Evolutionary conservation across 2,888 invertebrate species (phyloP), one percentile per base, ranked within the genome.

Genomic region (Anodontia alba): DNA sequence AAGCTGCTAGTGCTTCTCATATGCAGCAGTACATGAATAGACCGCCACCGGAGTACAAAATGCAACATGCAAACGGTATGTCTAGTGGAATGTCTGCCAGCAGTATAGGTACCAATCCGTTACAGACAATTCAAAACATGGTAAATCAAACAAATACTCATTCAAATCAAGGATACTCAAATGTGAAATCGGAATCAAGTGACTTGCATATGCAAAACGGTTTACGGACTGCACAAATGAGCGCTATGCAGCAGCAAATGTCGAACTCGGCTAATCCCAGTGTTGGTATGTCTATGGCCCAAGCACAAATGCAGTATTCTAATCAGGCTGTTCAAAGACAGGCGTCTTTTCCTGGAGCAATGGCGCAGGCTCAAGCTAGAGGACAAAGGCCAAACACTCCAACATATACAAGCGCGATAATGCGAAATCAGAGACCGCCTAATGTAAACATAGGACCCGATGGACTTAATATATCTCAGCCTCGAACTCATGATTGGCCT

Each of bases 31-130:
- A 93, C 75, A 92, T 92, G 90, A 90, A 88, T 73, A 97, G 97
- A 38, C 97, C 97, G 31, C 97, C 97, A 57, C 98, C 97, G 1
- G 97, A 97, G 94, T 97, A 98, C 95, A 97, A 97, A 83, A 90
- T 91, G 90, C 91, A 90, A 74, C 88, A 87, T 57, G 77, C 88
- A 23, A 86, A 76, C 57, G 81, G 86, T 26, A 87, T 87, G 73
- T 80, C 82, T 26, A 77, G 80, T 57, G 87, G 76, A 29, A 81
- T 84, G 73, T 68, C 75, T 31, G 71, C 77, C 23, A 83, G 78
- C 68, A 85, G 78, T 33, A 83, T 88, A 66, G 88, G 88, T 75
- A 86, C 88, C 74, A 93, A 92, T 73, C 94, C 93, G 1, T 81
- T 94, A 79, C 92, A 93, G 83, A 93, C 94, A 54, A 94, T 94